These are phyloP conservation scores for Rotaria macrura DNA, from an alignment of 2,888 invertebrate genomes.

Conservation along the genomic window DNA sequence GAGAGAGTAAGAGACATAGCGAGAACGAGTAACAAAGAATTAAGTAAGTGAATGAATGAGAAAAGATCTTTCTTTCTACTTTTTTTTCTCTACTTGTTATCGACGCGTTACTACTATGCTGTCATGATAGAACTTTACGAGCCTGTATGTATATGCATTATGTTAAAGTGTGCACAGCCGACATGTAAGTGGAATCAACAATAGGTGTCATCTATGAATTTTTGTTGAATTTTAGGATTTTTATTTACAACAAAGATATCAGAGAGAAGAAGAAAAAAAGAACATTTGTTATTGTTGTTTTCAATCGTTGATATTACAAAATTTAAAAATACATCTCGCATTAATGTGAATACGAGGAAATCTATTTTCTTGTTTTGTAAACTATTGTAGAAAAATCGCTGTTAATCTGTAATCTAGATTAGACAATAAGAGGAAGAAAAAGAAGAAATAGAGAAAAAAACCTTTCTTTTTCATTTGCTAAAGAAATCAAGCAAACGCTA, in stretches of 20 bases:
- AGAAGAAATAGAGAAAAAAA: background rate
- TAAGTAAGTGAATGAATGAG: background rate
- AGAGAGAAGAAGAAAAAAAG: no score
- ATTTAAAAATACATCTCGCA: background rate
- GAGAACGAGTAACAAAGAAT: background rate
- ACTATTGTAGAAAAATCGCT: background rate
- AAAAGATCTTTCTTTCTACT: background rate
- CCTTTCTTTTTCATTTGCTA: background rate
- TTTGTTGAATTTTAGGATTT: no score
- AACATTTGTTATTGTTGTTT: no score
- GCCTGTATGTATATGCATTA: background rate
- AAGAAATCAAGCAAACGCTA: background rate
- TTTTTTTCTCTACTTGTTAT: background rate
- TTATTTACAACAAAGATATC: background rate
- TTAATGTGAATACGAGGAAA: background rate
- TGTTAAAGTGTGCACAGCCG: background rate
- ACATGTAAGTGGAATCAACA: background rate
- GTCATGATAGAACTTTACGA: background rate
- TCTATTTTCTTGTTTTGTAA: background rate
- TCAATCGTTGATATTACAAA: background rate
- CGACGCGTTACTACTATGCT: background rate
- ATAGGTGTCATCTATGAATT: no score
- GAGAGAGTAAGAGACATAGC: background rate
- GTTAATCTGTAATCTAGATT: background rate
- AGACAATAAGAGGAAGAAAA: background rate